Evolutionary conservation across 1,140 invertebrate genomes (phyloP), one percentile per base, ranked within the genome.

Genomic region (Adelges cooleyi): DNA sequence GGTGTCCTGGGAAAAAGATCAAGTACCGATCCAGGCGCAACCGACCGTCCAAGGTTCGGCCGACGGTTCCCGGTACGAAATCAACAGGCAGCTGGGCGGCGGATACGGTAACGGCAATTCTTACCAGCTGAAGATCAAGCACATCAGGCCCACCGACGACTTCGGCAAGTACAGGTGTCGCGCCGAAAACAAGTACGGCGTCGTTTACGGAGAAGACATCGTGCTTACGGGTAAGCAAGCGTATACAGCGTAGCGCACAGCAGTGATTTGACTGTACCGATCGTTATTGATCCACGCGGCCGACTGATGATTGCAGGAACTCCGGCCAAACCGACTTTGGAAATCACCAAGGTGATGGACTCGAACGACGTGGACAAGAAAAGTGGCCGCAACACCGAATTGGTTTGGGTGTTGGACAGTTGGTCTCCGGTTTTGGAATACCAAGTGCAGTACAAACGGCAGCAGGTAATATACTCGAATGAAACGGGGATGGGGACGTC

Each of bases 331-430:
- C 56, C 56, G 0, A 2, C 9, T 6, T 6, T 18, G 5, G 3
- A n/a, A 1, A 20, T 46, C 10, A 11, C 27, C 4, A 48, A 62
- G 18, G 1, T 29, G 15, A 3, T 1, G 2, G 23, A 22, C 17
- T 18, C 40, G 5, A 17, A 11, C 11, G 40, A 11, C 5, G 40
- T n/a, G 5, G n/a, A 8, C 5, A 6, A 5, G 18, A 33, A 13
- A 11, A 0, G 23, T 5, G 29, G 29, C 29, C 29, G 29, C 29
- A 33, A 11, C 11, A 33, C 56, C 10, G 40, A 62, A 33, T 78
- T 89, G 1, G 81, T 85, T 40, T 89, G 86, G 86, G 82, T 86
- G 71, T 84, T 86, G 3, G 84, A 87, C 69, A 87, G 84, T 56
- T 87, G 86, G 70, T 82, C 80, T n/a, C 79, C 81, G 0, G 83